Conservation (phyloP, 1,140 invertebrate genomes). For the Meloidogyne hapla region DNA sequence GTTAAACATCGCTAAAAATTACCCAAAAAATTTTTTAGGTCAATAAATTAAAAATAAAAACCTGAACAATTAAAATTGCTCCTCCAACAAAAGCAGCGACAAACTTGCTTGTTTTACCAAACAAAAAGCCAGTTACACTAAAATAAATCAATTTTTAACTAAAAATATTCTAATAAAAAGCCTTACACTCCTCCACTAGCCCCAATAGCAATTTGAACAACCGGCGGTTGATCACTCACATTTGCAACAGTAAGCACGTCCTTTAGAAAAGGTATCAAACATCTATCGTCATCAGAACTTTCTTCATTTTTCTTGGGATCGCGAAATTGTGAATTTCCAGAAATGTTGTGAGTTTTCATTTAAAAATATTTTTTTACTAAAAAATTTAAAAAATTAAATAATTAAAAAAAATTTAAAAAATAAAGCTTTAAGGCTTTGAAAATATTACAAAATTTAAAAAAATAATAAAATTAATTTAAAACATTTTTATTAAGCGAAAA, state of each 20-base stretch:
- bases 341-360: too few species aligned
- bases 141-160: background rate
- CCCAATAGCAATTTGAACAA: background rate
- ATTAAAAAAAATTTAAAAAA: too few species aligned
- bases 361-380: too few species aligned
- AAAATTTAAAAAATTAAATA: too few species aligned
- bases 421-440: too few species aligned
- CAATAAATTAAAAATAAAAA: background rate
- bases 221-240: background rate
- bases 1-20: too few species aligned
- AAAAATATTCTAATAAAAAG: too few species aligned
- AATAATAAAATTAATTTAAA: background rate
- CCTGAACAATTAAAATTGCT: background rate
- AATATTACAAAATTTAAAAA: too few species aligned
- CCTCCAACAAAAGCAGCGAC: background rate
- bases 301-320: background rate
- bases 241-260: background rate
- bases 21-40: too few species aligned
- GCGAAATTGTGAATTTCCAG: too few species aligned
- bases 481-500: too few species aligned
- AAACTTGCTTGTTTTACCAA: background rate
- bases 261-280: background rate
- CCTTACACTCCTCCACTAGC: slow-evolving; percentile 1
- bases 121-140: background rate
- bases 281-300: background rate